phyloP scores from a whole-genome alignment of 2,797 vertebrate genomes.

The Astyanax mexicanus region DNA sequence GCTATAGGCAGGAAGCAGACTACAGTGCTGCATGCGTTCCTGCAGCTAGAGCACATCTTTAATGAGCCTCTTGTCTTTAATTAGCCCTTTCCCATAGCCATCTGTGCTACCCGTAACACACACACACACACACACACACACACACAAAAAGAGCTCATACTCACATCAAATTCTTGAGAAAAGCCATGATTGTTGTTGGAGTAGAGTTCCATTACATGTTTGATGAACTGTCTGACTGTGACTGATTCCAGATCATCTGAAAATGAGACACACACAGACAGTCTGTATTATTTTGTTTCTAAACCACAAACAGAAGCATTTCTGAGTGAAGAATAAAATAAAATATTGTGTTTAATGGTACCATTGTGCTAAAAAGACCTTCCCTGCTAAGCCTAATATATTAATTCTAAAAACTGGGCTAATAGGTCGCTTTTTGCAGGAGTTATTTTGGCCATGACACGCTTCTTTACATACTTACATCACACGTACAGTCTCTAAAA shows the following conservation, averaged over 20 bases:
- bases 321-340: too few species aligned
- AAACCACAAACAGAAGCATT: conserved; percentile 37
- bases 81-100: conserved; percentile 64
- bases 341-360: too few species aligned
- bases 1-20: conserved; percentile 85
- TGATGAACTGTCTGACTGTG: conserved; percentile 94
- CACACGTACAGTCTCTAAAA: too few species aligned
- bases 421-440: too few species aligned
- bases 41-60: conserved; percentile 81
- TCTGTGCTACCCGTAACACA: conserved; percentile 69
- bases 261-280: conserved; percentile 50
- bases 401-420: too few species aligned
- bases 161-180: conserved; percentile 91
- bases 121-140: conserved; percentile 21
- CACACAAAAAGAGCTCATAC: conserved; percentile 42
- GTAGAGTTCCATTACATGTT: conserved; percentile 95
- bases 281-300: too few species aligned
- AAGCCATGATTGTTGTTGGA: conserved; percentile 97
- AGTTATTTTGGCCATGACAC: too few species aligned
- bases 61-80: conserved; percentile 75
- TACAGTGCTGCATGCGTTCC: conserved; percentile 82
- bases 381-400: too few species aligned
- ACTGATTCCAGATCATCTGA: conserved; percentile 98
- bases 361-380: too few species aligned
- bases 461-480: too few species aligned